A percentile compares a stretch with the other conserved stretches of the same genome.
These are phyloP conservation scores for Chaetoderma sp. DNA, from an alignment of 2,888 invertebrate species.

Conservation along the genomic window DNA sequence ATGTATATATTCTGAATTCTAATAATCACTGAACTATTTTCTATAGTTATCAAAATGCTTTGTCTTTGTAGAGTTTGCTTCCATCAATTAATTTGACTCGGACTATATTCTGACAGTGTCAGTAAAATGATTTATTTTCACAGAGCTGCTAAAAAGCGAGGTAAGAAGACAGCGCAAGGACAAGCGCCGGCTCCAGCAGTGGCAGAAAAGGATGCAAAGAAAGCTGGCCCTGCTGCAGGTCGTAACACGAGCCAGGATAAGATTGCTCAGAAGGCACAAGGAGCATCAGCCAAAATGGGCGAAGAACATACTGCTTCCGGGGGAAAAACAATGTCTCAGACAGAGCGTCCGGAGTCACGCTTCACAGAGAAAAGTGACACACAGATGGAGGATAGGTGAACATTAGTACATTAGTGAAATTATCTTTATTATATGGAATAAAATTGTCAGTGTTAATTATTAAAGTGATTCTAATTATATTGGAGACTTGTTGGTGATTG, in stretches of 20 bases:
- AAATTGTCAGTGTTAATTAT: too few relatives aligned
- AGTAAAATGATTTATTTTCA: neutral
- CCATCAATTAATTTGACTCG: too few relatives aligned
- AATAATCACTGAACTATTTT: too few relatives aligned
- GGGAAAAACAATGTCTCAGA: slow-evolving; percentile 47
- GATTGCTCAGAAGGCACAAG: slow-evolving; percentile 45
- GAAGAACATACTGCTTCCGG: slow-evolving; percentile 50
- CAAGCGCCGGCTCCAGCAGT: slow-evolving; percentile 41
- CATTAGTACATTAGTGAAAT: too few relatives aligned
- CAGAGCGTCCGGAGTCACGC: slow-evolving; percentile 66
- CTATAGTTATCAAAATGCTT: too few relatives aligned
- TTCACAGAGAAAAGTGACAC: slow-evolving; percentile 62
- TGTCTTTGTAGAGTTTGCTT: too few relatives aligned
- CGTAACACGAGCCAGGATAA: slow-evolving; percentile 45
- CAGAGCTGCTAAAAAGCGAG: slow-evolving; percentile 32
- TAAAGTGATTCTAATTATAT: too few relatives aligned
- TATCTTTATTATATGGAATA: too few relatives aligned
- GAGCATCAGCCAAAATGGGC: slow-evolving; percentile 41
- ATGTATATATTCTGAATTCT: too few relatives aligned
- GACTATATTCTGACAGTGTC: too few relatives aligned
- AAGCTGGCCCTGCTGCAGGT: slow-evolving; percentile 49
- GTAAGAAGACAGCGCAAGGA: slow-evolving; percentile 41
- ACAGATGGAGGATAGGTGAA: slow-evolving; percentile 33
- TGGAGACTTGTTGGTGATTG: too few relatives aligned
- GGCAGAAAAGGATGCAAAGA: slow-evolving; percentile 56